A percentile compares a stretch with the other conserved stretches of the same genome.
Conservation (phyloP, 2,888 invertebrate genomes). For the Eurois occulta region DNA sequence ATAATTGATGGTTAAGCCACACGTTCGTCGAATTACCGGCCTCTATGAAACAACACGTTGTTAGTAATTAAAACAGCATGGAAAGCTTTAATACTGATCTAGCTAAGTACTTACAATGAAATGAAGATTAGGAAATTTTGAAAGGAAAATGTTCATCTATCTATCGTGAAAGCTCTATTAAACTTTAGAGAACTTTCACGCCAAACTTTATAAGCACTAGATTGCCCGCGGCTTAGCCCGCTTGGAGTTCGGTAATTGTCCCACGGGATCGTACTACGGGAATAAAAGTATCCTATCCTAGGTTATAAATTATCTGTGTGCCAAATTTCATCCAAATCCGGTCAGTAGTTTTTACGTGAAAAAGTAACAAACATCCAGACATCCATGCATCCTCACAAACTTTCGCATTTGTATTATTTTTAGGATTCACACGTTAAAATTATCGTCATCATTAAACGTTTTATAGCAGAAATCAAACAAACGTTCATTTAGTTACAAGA, state of each 20-base stretch:
- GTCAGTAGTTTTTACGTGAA: too few relatives aligned
- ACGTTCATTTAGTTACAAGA: constrained; percentile 58
- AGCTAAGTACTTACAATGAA: background rate
- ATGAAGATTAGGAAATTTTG: background rate
- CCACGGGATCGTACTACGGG: too few relatives aligned
- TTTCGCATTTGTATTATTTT: too few relatives aligned
- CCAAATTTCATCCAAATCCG: too few relatives aligned
- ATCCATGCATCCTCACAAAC: too few relatives aligned
- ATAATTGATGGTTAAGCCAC: background rate
- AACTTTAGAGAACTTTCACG: background rate
- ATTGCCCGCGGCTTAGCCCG: too few relatives aligned
- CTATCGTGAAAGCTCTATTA: background rate
- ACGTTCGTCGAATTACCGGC: constrained; percentile 10
- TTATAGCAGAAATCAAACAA: constrained; percentile 51
- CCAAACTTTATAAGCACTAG: background rate
- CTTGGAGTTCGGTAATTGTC: too few relatives aligned
- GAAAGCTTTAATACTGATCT: background rate
- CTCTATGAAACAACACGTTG: background rate
- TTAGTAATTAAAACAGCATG: background rate
- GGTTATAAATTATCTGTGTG: too few relatives aligned
- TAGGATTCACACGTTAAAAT: background rate
- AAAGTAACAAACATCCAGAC: too few relatives aligned
- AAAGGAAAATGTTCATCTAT: background rate
- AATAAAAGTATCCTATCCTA: too few relatives aligned
- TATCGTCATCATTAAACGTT: constrained; percentile 37